phyloP scores from a whole-genome alignment of 1,140 invertebrate genomes.

The Cydia splendana region DNA sequence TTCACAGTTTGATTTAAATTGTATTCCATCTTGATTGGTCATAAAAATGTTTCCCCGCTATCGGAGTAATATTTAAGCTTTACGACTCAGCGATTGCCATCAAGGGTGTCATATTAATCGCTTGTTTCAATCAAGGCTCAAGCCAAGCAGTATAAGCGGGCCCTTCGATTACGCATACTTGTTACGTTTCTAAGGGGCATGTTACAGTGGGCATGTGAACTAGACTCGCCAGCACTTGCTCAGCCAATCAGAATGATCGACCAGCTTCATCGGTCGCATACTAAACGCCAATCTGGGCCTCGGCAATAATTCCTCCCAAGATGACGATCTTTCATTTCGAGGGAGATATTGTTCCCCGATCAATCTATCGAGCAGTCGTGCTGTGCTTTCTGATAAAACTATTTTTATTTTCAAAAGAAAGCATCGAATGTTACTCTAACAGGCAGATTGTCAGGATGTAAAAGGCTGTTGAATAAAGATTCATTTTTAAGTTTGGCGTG shows the following conservation, averaged over 20 bases:
- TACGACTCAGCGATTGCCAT: constrained; percentile 6
- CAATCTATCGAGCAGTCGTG: constrained; percentile 42
- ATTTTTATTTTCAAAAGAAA: background rate
- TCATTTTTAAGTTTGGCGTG: too few relatives aligned
- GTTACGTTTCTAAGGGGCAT: too few relatives aligned
- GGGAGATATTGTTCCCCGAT: constrained; percentile 47
- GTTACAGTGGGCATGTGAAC: too few relatives aligned
- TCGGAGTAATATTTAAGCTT: constrained; percentile 20
- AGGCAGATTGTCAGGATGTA: too few relatives aligned
- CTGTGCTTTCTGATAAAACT: background rate
- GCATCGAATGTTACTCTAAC: too few relatives aligned
- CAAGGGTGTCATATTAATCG: background rate
- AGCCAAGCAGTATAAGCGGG: too few relatives aligned
- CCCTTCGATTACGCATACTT: too few relatives aligned
- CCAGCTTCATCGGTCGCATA: constrained; percentile 36
- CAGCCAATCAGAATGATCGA: background rate
- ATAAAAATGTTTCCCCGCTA: constrained; percentile 21
- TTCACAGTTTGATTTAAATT: background rate
- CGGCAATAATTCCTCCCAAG: constrained; percentile 41
- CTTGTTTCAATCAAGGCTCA: too few relatives aligned
- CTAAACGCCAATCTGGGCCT: constrained; percentile 37
- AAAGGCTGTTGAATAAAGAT: too few relatives aligned
- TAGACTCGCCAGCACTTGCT: too few relatives aligned
- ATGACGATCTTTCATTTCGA: constrained; percentile 44
- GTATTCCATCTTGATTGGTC: constrained; percentile 14